Evolutionary conservation across 2,888 invertebrate genomes (phyloP), one percentile per base, ranked within the genome.

Genomic region (Molanna angustata): DNA sequence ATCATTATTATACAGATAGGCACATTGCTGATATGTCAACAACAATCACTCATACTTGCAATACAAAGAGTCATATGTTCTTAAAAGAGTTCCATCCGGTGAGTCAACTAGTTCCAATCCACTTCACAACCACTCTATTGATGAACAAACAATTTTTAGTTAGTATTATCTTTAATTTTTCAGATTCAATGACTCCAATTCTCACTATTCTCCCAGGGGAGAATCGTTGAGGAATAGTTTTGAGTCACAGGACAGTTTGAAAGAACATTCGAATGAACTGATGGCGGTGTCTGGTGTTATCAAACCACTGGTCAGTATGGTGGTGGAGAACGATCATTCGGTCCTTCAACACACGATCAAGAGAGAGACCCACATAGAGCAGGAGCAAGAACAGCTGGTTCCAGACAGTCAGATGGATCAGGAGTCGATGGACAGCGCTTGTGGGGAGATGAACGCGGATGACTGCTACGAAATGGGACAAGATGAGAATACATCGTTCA

Each of bases 381-480:
- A 18, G 3, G 49, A 49, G 16, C 49, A 35, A 13, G 48, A 49
- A 21, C 49, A 49, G 7, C 16, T 49, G 6, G 49, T 43, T 16
- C 49, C 49, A 11, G 49, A 49, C 20, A 49, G 49, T n/a, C 49
- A 49, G 35, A 43, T 49, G 16, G 49, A 49, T n/a, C 39, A 49
- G 2, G 49, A 49, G 13, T 41, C 49, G 16, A 19, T 32, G 4
- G 43, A 42, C 13, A 33, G 43, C 20, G 35, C 31, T 16, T 41
- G 43, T 19, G 35, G 21, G 6, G 49, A 49, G 9, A 31, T 49
- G 3, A 20, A n/a, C 19, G 21, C 20, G 1, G 49, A 49, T 14
- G 49, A 49, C 11, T 49, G 41, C 1, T 49, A 32, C 21, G 16
- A 32, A 9, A 17, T 21, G 6, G 18, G 17, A 14, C 40, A 49